These are phyloP conservation scores for Heterochromis multidens DNA, from an alignment of 2,113 vertebrate species.

Conservation along the genomic window DNA sequence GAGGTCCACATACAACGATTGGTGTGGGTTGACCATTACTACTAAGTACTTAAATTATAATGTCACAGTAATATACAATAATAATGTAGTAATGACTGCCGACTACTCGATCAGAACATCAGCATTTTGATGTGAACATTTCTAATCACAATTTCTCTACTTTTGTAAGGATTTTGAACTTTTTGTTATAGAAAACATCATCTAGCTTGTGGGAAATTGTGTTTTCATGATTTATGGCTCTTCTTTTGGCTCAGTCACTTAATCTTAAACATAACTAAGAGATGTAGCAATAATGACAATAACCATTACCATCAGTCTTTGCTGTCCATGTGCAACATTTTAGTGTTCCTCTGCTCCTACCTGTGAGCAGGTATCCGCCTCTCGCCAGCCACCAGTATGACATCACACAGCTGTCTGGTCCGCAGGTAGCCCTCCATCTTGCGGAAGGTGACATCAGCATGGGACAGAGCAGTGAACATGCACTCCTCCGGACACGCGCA, in stretches of 20 bases:
- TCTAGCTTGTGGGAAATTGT: neutral
- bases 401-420: constrained; percentile 92
- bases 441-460: constrained; percentile 92
- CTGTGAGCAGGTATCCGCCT: constrained; percentile 96
- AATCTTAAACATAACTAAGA: neutral
- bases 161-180: neutral
- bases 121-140: neutral
- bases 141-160: neutral
- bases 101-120: neutral
- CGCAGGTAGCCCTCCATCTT: constrained; percentile 97
- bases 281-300: neutral
- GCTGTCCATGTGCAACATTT: neutral
- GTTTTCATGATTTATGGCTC: too few species aligned
- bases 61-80: neutral
- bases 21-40: neutral
- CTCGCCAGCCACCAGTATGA: constrained; percentile 92
- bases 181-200: neutral
- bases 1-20: neutral
- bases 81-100: neutral
- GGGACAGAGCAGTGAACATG: constrained; percentile 90
- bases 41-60: neutral
- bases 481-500: constrained; percentile 88
- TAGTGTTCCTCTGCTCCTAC: constrained; percentile 60
- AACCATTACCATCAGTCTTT: neutral
- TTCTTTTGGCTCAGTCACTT: too few species aligned